Percentiles rank a stretch among this genome's conserved stretches.
Evolutionary conservation across 2,888 invertebrate species (phyloP).

Genomic region (Apoda limacodes): DNA sequence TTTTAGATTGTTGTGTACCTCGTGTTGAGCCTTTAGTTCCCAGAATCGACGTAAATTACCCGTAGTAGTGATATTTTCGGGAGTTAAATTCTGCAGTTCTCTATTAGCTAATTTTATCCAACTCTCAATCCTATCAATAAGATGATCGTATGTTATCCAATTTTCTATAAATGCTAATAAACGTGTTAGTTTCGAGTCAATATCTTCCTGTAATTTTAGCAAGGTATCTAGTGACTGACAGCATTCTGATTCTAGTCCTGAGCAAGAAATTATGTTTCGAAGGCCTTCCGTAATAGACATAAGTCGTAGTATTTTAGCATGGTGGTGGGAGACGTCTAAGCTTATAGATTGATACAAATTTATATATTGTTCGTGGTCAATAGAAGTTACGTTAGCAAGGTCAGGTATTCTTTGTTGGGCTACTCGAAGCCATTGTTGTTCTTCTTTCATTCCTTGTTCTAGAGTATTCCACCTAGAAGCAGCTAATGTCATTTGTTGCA

Average conservation of each 20-base stretch:
- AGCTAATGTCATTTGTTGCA: constrained; percentile 86
- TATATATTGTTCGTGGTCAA: constrained; percentile 87
- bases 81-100: constrained; percentile 75
- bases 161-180: constrained; percentile 81
- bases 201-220: constrained; percentile 79
- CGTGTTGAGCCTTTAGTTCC: constrained; percentile 90
- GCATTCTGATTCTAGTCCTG: constrained; percentile 80
- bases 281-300: constrained; percentile 79
- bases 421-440: constrained; percentile 84
- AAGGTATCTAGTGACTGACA: constrained; percentile 79
- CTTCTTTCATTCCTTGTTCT: constrained; percentile 85
- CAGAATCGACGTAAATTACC: constrained; percentile 86
- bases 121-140: constrained; percentile 78
- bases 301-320: constrained; percentile 80
- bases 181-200: constrained; percentile 78
- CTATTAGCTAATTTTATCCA: constrained; percentile 83
- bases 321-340: constrained; percentile 83
- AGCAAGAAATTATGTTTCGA: constrained; percentile 80
- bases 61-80: constrained; percentile 72
- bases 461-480: constrained; percentile 87
- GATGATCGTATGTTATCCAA: constrained; percentile 80
- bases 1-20: constrained; percentile 82
- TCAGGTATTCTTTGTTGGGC: constrained; percentile 88
- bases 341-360: constrained; percentile 85
- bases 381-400: constrained; percentile 81